Evolutionary conservation across 2,888 invertebrate species (phyloP).

Genomic region (Dorcus parallelipipedus): DNA sequence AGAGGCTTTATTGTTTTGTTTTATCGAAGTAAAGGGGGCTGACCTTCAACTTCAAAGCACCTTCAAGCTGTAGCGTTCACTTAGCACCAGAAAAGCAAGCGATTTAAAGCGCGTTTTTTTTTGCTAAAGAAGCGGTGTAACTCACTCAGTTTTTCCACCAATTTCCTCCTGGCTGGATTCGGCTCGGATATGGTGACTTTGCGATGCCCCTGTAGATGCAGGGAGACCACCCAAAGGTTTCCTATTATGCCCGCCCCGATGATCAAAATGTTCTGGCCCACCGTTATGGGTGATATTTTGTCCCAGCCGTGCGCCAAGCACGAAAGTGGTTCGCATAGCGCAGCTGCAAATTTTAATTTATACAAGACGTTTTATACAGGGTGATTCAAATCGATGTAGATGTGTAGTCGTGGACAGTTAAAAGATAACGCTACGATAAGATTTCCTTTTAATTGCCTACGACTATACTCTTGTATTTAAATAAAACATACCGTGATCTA

Average conservation of each 20-base stretch:
- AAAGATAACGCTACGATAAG: background rate
- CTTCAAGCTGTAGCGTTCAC: background rate
- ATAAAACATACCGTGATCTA: slow-evolving; percentile 55
- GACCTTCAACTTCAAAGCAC: background rate
- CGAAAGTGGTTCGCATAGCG: slow-evolving; percentile 66
- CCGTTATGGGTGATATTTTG: slow-evolving; percentile 56
- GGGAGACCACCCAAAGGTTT: slow-evolving; percentile 62
- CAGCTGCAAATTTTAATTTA: slow-evolving; percentile 49
- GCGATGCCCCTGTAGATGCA: slow-evolving; percentile 67
- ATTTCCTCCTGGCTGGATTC: slow-evolving; percentile 52
- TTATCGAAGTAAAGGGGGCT: too few species aligned
- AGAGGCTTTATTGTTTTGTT: too few species aligned
- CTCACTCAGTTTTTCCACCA: slow-evolving; percentile 54
- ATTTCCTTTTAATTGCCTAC: background rate
- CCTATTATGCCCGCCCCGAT: slow-evolving; percentile 74
- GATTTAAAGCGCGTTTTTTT: background rate
- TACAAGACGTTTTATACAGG: too few species aligned
- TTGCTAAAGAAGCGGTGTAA: background rate
- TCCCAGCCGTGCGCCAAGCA: slow-evolving; percentile 70
- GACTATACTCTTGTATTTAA: background rate
- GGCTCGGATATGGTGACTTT: slow-evolving; percentile 69
- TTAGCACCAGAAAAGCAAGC: background rate
- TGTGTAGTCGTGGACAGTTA: too few species aligned
- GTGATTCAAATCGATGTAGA: too few species aligned
- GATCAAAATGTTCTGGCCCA: slow-evolving; percentile 62